These are phyloP conservation scores for Otocyon megalotis DNA, from an alignment of 2,113 vertebrate genomes.

Conservation along the genomic window DNA sequence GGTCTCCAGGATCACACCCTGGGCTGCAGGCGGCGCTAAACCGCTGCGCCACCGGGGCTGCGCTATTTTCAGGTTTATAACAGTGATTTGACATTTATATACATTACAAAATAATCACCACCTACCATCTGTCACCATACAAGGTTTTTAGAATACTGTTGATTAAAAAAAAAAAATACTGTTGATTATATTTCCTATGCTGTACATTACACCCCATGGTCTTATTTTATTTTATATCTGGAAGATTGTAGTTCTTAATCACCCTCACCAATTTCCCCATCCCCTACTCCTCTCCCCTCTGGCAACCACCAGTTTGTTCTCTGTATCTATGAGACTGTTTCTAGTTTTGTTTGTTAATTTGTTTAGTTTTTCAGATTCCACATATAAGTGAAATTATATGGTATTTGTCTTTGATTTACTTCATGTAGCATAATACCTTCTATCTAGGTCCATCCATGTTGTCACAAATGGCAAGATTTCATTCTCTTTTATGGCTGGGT, in stretches of 20 bases:
- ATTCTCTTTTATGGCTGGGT: background rate
- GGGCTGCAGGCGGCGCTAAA: no score
- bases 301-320: background rate
- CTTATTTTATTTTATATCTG: background rate
- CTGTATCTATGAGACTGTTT: background rate
- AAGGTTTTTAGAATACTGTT: background rate
- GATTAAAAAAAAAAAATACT: background rate
- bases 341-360: background rate
- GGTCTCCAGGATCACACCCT: no score
- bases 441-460: background rate
- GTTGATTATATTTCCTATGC: background rate
- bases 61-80: background rate
- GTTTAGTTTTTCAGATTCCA: background rate
- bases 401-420: background rate
- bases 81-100: background rate
- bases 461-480: background rate
- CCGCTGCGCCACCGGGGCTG: no score
- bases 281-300: background rate
- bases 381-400: background rate
- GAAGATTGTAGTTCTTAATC: background rate
- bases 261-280: background rate
- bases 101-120: background rate
- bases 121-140: background rate
- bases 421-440: background rate
- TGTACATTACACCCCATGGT: background rate